Evolutionary conservation across 2,888 invertebrate species (phyloP).

Genomic region (Drosophila limbata): DNA sequence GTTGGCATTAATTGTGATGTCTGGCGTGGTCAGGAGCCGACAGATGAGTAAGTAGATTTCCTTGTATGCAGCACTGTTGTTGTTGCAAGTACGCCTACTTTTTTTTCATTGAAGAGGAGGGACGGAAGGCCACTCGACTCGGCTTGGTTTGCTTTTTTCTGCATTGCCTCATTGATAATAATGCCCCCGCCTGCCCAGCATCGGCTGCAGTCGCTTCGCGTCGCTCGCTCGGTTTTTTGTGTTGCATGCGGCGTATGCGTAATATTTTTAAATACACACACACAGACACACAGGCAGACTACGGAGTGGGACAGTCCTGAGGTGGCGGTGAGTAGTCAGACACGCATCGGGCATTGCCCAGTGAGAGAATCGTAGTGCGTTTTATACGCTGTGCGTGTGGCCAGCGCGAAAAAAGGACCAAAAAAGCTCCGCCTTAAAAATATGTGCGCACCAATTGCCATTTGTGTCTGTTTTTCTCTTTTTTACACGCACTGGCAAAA

Average conservation of each 20-base stretch:
- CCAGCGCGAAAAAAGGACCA: conserved; percentile 81
- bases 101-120: conserved; percentile 19
- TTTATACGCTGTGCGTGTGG: conserved; percentile 55
- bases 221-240: conserved; percentile 50
- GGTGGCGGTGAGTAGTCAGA: conserved; percentile 17
- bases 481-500: conserved; percentile 68
- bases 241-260: conserved; percentile 67
- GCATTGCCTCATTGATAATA: conserved; percentile 79
- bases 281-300: conserved; percentile 12
- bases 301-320: conserved; percentile 7
- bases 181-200: conserved; percentile 57
- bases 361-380: conserved; percentile 59
- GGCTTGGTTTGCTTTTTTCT: conserved; percentile 46
- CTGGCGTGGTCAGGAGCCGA: conserved; percentile 63
- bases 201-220: conserved; percentile 61
- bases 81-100: conserved; percentile 56
- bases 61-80: conserved; percentile 68
- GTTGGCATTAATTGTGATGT: conserved; percentile 79
- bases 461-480: conserved; percentile 83
- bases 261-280: conserved; percentile 72
- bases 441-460: conserved; percentile 82
- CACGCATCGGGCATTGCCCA: conserved; percentile 48
- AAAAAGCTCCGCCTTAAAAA: conserved; percentile 85
- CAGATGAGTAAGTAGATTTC: conserved; percentile 80
- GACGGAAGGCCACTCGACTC: conserved; percentile 25